Evolutionary conservation across 2,888 invertebrate genomes (phyloP), one percentile per base, ranked within the genome.

Genomic region (Ormyrus rosae): DNA sequence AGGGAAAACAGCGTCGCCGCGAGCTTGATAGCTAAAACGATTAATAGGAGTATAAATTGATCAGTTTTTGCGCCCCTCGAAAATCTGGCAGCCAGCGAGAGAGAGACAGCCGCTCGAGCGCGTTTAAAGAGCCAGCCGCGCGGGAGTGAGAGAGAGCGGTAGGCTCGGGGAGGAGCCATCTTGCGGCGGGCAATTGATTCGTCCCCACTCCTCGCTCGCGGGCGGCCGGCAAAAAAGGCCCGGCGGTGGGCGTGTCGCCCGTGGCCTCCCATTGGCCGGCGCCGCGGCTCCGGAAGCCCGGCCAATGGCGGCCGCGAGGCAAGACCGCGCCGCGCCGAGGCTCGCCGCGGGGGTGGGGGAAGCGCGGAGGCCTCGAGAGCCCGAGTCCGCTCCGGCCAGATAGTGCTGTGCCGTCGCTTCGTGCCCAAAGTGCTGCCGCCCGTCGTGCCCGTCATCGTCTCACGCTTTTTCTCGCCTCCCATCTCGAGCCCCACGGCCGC

Each of bases 161-260:
- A 19, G 19, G 19, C 19, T 13, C 83, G 86, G 87, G 89, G 88
- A 89, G 91, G 91, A 91, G 91, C 90, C 90, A 91, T 90, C 90
- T 91, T 91, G 90, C 87, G 89, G 90, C 88, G 86, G 87, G 86
- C 90, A 90, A 91, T 91, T 91, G 91, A 90, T 91, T 90, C 89
- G 86, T 85, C 87, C 89, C 89, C 89, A 86, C 90, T 19, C 71
- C 73, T 51, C 55, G 48, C 63, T 11, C 11, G 50, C 46, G 50
- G 65, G 73, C 71, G 78, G 78, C 74, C 8, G 72, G 83, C 85
- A 84, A 86, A 86, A 86, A 86, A 87, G 75, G 46, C 19, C 13
- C 56, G 10, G 13, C 19, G 64, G 34, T 53, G 70, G 73, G 63
- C 78, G 67, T 60, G 58, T 53, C 76, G 60, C 46, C 8, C 45